Evolutionary conservation across 2,888 invertebrate species (phyloP), one percentile per base, ranked within the genome.

Genomic region (Lordiphosa andalusiaca): DNA sequence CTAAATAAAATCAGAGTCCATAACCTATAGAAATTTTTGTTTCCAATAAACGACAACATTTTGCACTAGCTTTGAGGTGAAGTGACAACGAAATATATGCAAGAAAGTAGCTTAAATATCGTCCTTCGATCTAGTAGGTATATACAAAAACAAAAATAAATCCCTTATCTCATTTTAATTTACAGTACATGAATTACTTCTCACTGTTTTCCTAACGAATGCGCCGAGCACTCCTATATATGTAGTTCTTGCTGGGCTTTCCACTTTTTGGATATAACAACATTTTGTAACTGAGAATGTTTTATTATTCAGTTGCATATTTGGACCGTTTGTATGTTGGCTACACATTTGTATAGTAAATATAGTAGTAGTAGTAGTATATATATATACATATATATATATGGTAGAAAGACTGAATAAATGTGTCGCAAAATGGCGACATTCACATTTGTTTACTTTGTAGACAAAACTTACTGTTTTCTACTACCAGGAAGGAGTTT

Each of bases 241-340:
- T 46, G 25, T 47, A 21, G 58, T 33, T 39, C 19, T 49, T 57
- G 53, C 44, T 59, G 49, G 36, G 58, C 60, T 59, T 21, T 49
- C 9, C 9, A 30, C 9, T 9, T 10, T 30, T 40, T 46, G 44
- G 44, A 46, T 56, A 46, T 63, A 63, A 63, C 62, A 63, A 65
- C 64, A 48, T 38, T 50, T 19, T 44, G 13, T 21, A 44, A 36
- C 40, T 58, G 44, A 37, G 42, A 16, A 50, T 44, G 51, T 69
- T 69, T 60, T 67, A 64, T 65, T 69, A 52, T 73, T 66, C 66
- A 67, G 67, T 81, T 85, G 67, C 68, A 60, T 68, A 60, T 62
- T 81, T 82, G 84, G 81, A 84, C 85, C 84, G 80, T 84, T 77
- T 59, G 52, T 65, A 52, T 67, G 66, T 69, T 60, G 65, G 65